These are phyloP conservation scores for Dinocampus coccinellae DNA, from an alignment of 2,888 invertebrate species.

Conservation along the genomic window DNA sequence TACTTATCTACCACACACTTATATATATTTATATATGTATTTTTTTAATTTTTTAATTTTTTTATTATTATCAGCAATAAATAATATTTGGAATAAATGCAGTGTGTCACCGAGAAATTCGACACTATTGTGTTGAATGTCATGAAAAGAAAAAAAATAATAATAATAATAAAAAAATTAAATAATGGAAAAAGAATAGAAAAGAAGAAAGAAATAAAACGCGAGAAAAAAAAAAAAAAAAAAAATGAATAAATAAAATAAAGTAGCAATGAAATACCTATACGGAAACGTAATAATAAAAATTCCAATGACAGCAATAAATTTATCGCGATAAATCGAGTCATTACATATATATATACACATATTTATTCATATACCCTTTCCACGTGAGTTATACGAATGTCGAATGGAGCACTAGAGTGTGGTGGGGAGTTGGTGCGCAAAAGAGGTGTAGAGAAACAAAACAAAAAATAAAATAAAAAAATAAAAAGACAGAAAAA, in stretches of 20 bases:
- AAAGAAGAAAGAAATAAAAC: too few relatives aligned
- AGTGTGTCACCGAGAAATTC: not conserved
- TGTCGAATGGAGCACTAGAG: not conserved
- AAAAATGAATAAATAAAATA: not conserved
- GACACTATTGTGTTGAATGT: not conserved
- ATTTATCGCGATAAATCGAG: not conserved
- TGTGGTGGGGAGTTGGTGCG: not conserved
- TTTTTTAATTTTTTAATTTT: too few relatives aligned
- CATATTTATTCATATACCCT: not conserved
- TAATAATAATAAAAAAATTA: too few relatives aligned
- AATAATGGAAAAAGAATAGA: not conserved
- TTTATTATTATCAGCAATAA: not conserved
- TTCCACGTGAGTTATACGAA: not conserved
- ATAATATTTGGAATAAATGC: not conserved
- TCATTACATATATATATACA: not conserved
- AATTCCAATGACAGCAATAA: slow-evolving; percentile 1
- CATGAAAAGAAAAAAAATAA: too few relatives aligned
- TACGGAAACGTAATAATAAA: not conserved
- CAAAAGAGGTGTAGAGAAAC: slow-evolving; percentile 25
- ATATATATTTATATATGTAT: not conserved
- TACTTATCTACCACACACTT: not conserved
- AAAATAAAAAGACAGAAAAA: too few relatives aligned
- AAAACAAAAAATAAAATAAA: too few relatives aligned
- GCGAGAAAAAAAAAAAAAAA: not conserved
- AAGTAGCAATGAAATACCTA: not conserved